Base-by-base conservation (phyloP, 2,113 vertebrate genomes). In the Ariopsis seemanni region DNA sequence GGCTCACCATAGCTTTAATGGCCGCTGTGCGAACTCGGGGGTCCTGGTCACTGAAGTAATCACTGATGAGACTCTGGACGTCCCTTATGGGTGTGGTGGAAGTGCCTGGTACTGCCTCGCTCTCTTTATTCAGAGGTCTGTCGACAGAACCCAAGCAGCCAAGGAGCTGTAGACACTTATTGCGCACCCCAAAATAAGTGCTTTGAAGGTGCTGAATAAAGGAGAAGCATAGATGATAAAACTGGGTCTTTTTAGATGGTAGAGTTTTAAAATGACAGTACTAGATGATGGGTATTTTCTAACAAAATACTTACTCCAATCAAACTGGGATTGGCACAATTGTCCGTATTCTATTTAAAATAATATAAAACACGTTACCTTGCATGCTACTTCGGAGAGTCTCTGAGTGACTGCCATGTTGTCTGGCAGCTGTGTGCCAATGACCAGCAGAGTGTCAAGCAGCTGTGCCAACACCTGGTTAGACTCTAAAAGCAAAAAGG, bases 391-490 rank as follows among this genome's bases (percentile, higher is more conserved):
- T 30, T 99, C 97, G 0, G 97, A 94, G 84, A 99, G 93, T 82
- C 96, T 95, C 91, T 95, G 94, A 86, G 96, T 95, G 83, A 97
- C 92, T 5, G 95, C 85, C 0, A 91, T 92, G 88, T 92, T 97
- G 22, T 99, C 97, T 7, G 96, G 93, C 2, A 98, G 96, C 27
- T 99, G 97, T 4, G 94, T 94, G 12, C 98, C 98, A 0, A 99
- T 97, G 85, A 96, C 96, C 93, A 99, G 92, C 67, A 99, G 93
- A 0, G 97, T 97, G 89, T 99, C 98, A 91, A 99, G 89, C 79
- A 99, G 94, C 92, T 99, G 98, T 22, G 97, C 98, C 0, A 99
- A 94, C 69, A 99, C 98, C 92, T 99, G 98, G 89, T 99, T 98
- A 69, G 98, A 99, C 91, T 99, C 98, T 99, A 92, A 53, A 81